Conservation (phyloP, 1,140 invertebrate genomes). For the Lordiphosa stackelbergi region DNA sequence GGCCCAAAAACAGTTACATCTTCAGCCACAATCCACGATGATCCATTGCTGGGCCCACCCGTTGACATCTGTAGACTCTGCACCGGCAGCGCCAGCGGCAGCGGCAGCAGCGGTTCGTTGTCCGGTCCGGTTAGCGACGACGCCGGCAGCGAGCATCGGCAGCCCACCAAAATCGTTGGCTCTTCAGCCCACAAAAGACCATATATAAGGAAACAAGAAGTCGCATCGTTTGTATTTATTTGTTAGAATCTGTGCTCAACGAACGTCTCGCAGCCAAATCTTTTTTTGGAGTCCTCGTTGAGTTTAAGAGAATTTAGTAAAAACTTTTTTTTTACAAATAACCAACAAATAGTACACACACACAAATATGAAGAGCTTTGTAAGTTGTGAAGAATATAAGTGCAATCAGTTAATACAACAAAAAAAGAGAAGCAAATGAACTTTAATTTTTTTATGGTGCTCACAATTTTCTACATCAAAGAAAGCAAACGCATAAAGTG, state of each 20-base stretch:
- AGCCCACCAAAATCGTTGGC: constrained; percentile 1
- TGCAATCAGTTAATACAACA: neutral
- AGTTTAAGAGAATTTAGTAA: constrained; percentile 4
- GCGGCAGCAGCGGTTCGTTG: constrained; percentile 33
- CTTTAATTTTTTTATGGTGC: constrained; percentile 13
- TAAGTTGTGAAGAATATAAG: constrained; percentile 35
- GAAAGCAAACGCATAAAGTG: constrained; percentile 9
- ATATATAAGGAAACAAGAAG: constrained; percentile 76
- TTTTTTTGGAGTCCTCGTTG: constrained; percentile 4
- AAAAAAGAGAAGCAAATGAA: constrained; percentile 7
- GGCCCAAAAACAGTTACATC: constrained; percentile 2
- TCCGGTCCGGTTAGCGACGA: constrained; percentile 38
- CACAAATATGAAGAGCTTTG: constrained; percentile 67
- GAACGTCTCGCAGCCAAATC: constrained; percentile 45
- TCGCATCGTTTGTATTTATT: constrained; percentile 69
- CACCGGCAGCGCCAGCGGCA: neutral
- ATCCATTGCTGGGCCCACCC: constrained; percentile 1
- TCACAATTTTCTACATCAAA: constrained; percentile 3
- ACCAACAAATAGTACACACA: constrained; percentile 20
- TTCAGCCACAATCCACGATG: constrained; percentile 2
- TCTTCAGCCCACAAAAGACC: constrained; percentile 32
- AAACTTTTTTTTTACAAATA: constrained; percentile 38
- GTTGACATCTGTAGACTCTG: constrained; percentile 1
- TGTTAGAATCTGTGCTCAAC: constrained; percentile 71
- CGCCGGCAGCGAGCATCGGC: constrained; percentile 1